Conservation (phyloP, 2,888 invertebrate genomes). For the Pilophorus perplexus region DNA sequence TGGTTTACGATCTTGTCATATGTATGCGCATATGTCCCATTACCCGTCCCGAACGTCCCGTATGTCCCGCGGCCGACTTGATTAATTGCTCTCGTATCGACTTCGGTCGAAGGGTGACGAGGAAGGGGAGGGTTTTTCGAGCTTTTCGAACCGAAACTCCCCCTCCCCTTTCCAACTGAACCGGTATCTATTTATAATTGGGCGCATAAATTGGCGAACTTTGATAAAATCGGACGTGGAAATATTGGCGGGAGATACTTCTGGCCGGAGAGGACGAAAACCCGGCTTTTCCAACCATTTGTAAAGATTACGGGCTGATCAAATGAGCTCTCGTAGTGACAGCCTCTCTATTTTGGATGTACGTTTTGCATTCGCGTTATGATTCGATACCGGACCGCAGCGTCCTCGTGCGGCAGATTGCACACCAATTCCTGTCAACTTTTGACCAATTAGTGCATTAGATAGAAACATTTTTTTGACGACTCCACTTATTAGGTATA, state of each 20-base stretch:
- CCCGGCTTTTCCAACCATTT: slow-evolving; percentile 17
- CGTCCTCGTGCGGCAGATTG: too few relatives aligned
- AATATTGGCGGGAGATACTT: slow-evolving; percentile 33
- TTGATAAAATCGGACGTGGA: slow-evolving; percentile 37
- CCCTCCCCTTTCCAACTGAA: not conserved
- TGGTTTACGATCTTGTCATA: slow-evolving; percentile 39
- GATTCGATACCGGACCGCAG: too few relatives aligned
- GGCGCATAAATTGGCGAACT: slow-evolving; percentile 35
- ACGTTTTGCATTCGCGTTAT: not conserved
- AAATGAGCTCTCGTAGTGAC: slow-evolving; percentile 29
- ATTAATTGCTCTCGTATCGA: slow-evolving; percentile 34
- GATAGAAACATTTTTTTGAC: too few relatives aligned
- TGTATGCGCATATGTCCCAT: slow-evolving; percentile 38
- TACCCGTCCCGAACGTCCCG: not conserved
- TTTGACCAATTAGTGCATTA: too few relatives aligned
- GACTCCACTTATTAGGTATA: too few relatives aligned
- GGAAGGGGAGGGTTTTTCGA: too few relatives aligned
- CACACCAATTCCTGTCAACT: too few relatives aligned
- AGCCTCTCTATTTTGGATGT: slow-evolving; percentile 24
- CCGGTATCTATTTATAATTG: slow-evolving; percentile 37
- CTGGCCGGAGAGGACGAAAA: not conserved
- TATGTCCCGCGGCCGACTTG: slow-evolving; percentile 6
- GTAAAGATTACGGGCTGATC: slow-evolving; percentile 31
- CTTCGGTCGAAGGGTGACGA: too few relatives aligned
- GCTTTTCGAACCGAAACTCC: not conserved